Evolutionary conservation across 2,797 vertebrate species (phyloP).

Genomic region (Eulemur rubriventer): DNA sequence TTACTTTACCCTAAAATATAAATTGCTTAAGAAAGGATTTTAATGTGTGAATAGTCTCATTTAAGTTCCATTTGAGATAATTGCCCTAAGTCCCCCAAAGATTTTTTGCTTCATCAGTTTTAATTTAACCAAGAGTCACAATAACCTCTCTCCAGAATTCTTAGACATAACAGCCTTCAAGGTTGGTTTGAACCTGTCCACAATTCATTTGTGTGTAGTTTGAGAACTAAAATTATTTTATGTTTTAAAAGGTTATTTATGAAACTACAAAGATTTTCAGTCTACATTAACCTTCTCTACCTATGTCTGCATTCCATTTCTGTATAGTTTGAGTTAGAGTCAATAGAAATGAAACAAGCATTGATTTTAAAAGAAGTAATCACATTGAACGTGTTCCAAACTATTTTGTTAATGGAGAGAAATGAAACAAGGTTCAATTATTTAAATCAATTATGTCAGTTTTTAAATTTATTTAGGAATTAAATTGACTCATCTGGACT

Average conservation of each 20-base stretch:
- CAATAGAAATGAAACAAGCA: background rate
- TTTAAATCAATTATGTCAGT: background rate
- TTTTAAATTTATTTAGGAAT: background rate
- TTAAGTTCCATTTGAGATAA: background rate
- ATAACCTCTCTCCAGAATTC: background rate
- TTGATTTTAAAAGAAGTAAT: background rate
- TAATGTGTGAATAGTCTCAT: background rate
- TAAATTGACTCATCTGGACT: background rate
- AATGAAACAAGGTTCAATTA: background rate
- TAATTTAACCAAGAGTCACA: background rate
- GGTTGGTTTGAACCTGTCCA: background rate
- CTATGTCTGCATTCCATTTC: background rate
- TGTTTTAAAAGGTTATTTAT: background rate
- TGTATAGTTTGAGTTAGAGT: background rate
- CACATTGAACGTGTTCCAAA: background rate
- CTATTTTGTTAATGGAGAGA: background rate
- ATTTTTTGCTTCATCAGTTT: background rate
- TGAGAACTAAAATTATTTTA: background rate
- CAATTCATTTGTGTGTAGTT: background rate
- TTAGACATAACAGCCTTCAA: background rate
- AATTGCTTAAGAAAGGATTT: background rate
- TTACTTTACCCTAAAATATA: background rate
- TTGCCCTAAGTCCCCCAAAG: background rate
- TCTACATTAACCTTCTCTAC: background rate
- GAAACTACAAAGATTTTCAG: background rate